Conservation (phyloP, 2,113 vertebrate genomes). For the Toxotes jaculatrix region DNA sequence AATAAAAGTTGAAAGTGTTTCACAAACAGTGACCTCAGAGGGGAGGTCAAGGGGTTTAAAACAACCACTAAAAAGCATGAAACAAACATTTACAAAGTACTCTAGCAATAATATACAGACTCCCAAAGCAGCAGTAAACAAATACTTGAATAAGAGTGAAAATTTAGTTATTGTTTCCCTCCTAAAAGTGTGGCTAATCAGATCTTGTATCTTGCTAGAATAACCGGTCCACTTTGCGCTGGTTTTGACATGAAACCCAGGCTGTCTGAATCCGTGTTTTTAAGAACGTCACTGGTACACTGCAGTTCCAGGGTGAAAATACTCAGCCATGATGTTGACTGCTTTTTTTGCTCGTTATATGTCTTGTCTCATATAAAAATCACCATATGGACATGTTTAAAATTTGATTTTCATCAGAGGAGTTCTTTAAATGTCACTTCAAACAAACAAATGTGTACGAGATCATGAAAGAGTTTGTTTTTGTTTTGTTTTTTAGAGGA, state of each 20-base stretch:
- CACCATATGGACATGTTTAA: too few relatives aligned
- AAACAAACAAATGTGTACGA: background rate
- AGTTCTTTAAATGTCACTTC: background rate
- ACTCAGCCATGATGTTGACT: too few relatives aligned
- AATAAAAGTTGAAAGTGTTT: background rate
- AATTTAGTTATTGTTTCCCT: background rate
- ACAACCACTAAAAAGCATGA: background rate
- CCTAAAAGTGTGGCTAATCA: too few relatives aligned
- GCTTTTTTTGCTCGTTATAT: too few relatives aligned
- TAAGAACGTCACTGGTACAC: too few relatives aligned
- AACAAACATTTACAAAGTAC: background rate
- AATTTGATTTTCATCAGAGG: too few relatives aligned
- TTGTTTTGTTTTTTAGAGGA: background rate
- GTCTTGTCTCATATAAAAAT: too few relatives aligned
- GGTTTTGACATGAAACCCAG: too few relatives aligned
- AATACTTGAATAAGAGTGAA: background rate
- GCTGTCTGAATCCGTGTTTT: too few relatives aligned
- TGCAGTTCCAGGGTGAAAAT: too few relatives aligned
- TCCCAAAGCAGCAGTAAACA: background rate
- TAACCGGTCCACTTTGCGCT: too few relatives aligned
- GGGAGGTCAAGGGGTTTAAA: background rate
- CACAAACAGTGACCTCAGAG: background rate
- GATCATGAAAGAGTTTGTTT: background rate
- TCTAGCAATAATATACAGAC: background rate
- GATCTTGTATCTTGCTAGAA: too few relatives aligned